These are phyloP conservation scores for Chiridota heheva DNA, from an alignment of 35 echinoderm and acorn worm species.

Conservation along the genomic window DNA sequence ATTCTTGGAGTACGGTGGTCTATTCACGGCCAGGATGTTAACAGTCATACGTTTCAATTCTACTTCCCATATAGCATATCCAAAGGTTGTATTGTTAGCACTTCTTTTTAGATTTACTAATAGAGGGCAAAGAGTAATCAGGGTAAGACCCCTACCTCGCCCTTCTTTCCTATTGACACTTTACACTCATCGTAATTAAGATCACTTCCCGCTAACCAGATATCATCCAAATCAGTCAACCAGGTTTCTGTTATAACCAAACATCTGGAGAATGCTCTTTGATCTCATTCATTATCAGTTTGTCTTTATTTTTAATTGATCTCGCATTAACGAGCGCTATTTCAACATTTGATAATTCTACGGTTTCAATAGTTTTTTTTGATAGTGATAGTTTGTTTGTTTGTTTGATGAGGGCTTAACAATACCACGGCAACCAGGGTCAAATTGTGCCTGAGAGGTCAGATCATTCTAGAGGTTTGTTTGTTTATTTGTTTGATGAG, in stretches of 20 bases:
- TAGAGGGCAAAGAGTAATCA: neutral
- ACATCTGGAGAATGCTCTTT: conserved; percentile 4
- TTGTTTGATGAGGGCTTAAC: no score
- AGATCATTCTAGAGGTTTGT: no score
- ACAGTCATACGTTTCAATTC: neutral
- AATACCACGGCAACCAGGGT: no score
- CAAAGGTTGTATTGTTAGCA: conserved; percentile 11
- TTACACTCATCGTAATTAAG: neutral
- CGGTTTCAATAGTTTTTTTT: no score
- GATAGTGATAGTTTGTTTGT: no score
- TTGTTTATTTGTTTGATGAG: no score
- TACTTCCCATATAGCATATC: conserved; percentile 8
- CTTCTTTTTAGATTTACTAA: neutral
- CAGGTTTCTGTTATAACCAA: conserved; percentile 42
- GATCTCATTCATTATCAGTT: neutral
- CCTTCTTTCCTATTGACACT: conserved; percentile 14
- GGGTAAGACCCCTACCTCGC: neutral
- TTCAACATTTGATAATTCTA: no score
- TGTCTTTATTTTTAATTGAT: neutral
- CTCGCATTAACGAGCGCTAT: conserved; percentile 1
- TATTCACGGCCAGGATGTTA: conserved; percentile 3
- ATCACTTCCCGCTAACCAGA: conserved; percentile 22
- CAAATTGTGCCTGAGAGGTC: no score
- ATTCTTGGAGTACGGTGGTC: conserved; percentile 18
- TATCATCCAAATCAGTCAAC: neutral